Evolutionary conservation across 1,140 invertebrate species (phyloP), one percentile per base, ranked within the genome.

Genomic region (Zaprionus camerounensis): DNA sequence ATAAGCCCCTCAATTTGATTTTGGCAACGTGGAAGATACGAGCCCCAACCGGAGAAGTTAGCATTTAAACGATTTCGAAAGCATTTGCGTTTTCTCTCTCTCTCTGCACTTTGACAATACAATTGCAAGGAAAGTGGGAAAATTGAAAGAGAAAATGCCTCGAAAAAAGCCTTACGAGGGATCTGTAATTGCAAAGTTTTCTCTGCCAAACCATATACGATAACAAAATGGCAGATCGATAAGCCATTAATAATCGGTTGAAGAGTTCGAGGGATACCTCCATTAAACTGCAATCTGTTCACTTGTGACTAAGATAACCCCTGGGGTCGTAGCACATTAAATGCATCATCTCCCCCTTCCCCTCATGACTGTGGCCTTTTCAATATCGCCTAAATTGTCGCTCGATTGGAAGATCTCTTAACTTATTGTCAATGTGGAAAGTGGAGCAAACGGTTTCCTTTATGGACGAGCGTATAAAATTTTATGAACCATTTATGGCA

Each of bases 1-100:
- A 77, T 80, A 80, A 80, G 78, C 75, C 28, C 51, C 59, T 58
- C 73, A 76, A 79, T 80, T 80, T 80, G 59, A 69, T 80, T 82
- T 82, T 79, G 80, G 80, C 80, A 72, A 82, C 72, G 81, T 76
- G 81, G 81, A 82, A 82, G 76, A 79, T 79, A 73, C 77, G 63
- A 61, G 64, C 34, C 36, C 3, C 20, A 66, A 26, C 24, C 46
- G n/a, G 31, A 59, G 44, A 67, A 73, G 71, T 62, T 56, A 62
- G 53, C 58, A 71, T 70, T 59, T 51, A 70, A 63, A 46, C 71
- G 71, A 73, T 73, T 69, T 73, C 65, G 71, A 73, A 73, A 62
- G 56, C 65, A 69, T 69, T 73, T 62, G 28, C 5, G 49, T 24
- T n/a, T 17, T 22, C 49, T 9, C n/a, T 20, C 22, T 51, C 22